Evolutionary conservation across 2,113 vertebrate genomes (phyloP).

Genomic region (Elachura formosa): DNA sequence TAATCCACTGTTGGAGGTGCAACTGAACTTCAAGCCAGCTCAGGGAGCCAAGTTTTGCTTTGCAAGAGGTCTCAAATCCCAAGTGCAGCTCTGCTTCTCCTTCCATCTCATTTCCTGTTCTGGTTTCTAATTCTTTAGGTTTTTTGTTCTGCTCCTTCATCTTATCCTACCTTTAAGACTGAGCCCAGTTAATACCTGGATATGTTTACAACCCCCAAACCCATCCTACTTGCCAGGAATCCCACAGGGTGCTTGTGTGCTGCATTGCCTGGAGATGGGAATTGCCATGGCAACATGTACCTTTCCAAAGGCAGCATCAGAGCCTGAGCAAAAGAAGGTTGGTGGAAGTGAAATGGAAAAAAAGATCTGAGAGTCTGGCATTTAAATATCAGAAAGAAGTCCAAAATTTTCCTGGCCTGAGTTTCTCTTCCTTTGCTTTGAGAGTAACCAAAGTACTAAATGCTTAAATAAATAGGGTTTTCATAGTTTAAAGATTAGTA

Average conservation of each 20-base stretch:
- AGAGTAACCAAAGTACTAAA: not conserved
- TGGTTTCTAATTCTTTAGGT: not conserved
- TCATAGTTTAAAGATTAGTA: not conserved
- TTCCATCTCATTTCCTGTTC: not conserved
- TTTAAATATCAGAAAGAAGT: not conserved
- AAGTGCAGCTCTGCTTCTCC: not conserved
- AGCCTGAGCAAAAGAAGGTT: not conserved
- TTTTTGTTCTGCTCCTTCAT: not conserved
- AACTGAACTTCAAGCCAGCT: not conserved
- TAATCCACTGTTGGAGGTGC: not conserved
- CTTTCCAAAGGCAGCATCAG: not conserved
- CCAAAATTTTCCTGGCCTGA: not conserved
- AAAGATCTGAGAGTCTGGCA: not conserved
- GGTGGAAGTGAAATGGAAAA: not conserved
- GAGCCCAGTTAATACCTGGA: not conserved
- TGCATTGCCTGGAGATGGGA: not conserved
- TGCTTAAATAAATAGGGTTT: not conserved
- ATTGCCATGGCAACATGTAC: slow-evolving; percentile 44
- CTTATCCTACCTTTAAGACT: not conserved
- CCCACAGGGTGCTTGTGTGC: not conserved
- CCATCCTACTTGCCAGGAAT: not conserved
- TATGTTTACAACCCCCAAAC: rapidly evolving
- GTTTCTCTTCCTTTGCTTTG: not conserved
- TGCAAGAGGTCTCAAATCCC: not conserved
- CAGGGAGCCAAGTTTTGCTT: not conserved